Base-by-base conservation (phyloP, 2,888 invertebrate species). In the Noctua janthina region DNA sequence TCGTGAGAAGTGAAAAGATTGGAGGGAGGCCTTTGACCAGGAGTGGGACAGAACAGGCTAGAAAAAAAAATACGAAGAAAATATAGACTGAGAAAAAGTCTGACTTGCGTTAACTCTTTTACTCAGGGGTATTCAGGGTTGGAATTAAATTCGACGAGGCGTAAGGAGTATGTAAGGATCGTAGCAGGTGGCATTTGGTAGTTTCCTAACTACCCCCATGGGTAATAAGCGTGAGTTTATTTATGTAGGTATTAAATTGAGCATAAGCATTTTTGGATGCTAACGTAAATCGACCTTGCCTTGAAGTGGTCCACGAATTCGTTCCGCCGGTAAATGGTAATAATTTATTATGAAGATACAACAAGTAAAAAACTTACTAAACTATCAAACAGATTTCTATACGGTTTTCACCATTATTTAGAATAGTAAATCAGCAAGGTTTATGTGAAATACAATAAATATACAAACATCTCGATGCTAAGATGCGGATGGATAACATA, bases 71-170 rank as follows among this genome's bases (percentile, higher is more conserved):
- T 6, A 29, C 15, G 62, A 29, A 29, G 15, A 7, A 15, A 2
- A 7, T 29, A 29, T 7, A n/a, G 29, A 13, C 5, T 13, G 29
- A 17, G 17, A 29, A 64, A 35, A 29, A 29, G 6, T n/a, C 59
- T n/a, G 29, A 64, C 15, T 29, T 59, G 59, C 11, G 59, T 64
- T 64, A 17, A 15, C 29, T 7, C 17, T 35, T 29, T 17, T 35
- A 35, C 29, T 62, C 62, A 29, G 29, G 59, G 29, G 13, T 15
- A 62, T 29, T 62, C 29, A 62, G 15, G 29, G 62, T 29, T 62
- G n/a, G 59, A n/a, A n/a, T 59, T 59, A 59, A 59, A 59, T 59
- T n/a, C n/a, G n/a, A 59, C n/a, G 59, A n/a, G 59, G 59, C 59
- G n/a, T 13, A 59, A 59, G n/a, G n/a, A 59, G 23, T n/a, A n/a